Conservation (phyloP, 1,140 invertebrate genomes). For the Hylyphantes graminicola region DNA sequence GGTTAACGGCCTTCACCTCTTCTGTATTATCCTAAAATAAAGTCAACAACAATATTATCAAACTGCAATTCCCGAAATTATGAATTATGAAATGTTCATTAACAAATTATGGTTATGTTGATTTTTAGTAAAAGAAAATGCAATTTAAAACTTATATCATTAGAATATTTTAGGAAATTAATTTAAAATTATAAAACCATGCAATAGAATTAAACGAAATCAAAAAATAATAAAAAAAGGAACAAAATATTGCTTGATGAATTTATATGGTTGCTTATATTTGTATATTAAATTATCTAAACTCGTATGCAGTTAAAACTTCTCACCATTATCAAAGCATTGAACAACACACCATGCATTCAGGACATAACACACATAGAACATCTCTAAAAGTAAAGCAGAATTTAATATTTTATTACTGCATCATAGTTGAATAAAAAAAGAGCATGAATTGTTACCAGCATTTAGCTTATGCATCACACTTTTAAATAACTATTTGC, state of each 20-base stretch:
- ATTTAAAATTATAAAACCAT: neutral
- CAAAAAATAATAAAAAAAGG: neutral
- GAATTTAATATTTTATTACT: too few relatives aligned
- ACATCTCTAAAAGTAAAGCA: slow-evolving; percentile 20
- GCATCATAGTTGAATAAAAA: too few relatives aligned
- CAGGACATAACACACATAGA: slow-evolving; percentile 26
- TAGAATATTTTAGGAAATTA: neutral
- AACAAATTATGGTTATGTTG: too few relatives aligned
- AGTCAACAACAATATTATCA: neutral
- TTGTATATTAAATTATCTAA: neutral
- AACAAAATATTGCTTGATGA: neutral
- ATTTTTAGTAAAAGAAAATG: too few relatives aligned
- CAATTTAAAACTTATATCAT: too few relatives aligned
- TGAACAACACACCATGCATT: slow-evolving; percentile 10
- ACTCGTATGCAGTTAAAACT: slow-evolving; percentile 1
- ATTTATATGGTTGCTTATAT: neutral
- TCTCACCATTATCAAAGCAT: slow-evolving; percentile 18
- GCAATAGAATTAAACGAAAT: neutral
- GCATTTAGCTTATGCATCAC: too few relatives aligned
- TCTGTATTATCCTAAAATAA: slow-evolving; percentile 2
- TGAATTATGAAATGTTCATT: too few relatives aligned
- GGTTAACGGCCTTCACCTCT: slow-evolving; percentile 12
- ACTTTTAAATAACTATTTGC: too few relatives aligned
- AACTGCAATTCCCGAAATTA: too few relatives aligned
- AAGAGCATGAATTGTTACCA: too few relatives aligned